phyloP scores from a whole-genome alignment of 2,888 invertebrate species.

The Eledone cirrhosa region DNA sequence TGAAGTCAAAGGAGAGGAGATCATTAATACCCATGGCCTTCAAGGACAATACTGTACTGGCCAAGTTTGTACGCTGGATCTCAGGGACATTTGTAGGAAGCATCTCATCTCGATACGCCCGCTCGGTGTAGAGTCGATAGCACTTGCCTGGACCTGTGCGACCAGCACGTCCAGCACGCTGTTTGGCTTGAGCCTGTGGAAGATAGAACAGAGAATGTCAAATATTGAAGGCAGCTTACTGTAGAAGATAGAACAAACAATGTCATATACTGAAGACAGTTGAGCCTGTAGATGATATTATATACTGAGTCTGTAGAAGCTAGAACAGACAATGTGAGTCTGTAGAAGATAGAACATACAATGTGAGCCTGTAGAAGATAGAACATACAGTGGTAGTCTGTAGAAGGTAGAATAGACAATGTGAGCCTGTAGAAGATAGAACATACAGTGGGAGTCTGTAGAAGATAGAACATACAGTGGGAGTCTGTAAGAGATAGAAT shows the following conservation, averaged over 20 bases:
- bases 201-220: background rate
- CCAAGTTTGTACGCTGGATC: constrained; percentile 97
- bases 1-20: constrained; percentile 97
- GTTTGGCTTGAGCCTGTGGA: constrained; percentile 89
- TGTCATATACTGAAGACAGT: too few relatives aligned
- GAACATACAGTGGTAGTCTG: background rate
- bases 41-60: constrained; percentile 91
- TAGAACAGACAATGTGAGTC: background rate
- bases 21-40: constrained; percentile 99
- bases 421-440: constrained; percentile 75
- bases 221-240: too few relatives aligned
- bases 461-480: background rate
- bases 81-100: constrained; percentile 83
- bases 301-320: constrained; percentile 78
- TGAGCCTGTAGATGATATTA: too few relatives aligned
- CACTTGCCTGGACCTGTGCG: constrained; percentile 97
- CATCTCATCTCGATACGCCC: constrained; percentile 99
- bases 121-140: constrained; percentile 96
- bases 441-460: constrained; percentile 72
- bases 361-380: constrained; percentile 75
- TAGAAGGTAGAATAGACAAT: too few relatives aligned
- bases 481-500: too few relatives aligned
- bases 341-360: too few relatives aligned
- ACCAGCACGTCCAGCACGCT: constrained; percentile 94
- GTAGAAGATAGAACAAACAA: constrained; percentile 13